Evolutionary conservation across 2,113 vertebrate genomes (phyloP), one percentile per base, ranked within the genome.

Genomic region (Pygoscelis antarcticus): DNA sequence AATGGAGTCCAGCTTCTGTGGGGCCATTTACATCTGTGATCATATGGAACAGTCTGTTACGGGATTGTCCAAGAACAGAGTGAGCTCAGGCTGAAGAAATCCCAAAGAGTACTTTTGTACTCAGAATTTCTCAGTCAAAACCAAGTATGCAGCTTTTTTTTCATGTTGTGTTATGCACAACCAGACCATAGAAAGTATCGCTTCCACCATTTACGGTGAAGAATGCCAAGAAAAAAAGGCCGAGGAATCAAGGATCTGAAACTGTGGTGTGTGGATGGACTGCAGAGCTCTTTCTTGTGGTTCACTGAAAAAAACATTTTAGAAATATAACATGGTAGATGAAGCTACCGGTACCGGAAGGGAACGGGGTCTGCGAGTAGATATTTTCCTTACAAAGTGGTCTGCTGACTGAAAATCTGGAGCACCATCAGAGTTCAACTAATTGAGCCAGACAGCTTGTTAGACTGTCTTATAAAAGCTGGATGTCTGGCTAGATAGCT

Each of bases 401-500:
- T 97, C 83, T 97, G 80, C 94, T 93, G 86, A 93, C 80, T 90
- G 69, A 68, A 97, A 97, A 87, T 47, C 95, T 97, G 96, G 96
- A 97, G 86, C 88, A 81, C 72, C 80, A 92, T 90, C 92, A 90
- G 96, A 89, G 92, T 95, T 94, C 88, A 91, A 75, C 92, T 96
- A 93, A 95, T 96, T 92, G 95, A 96, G 90, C 92, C 97, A 97
- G 95, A 95, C 93, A 96, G 92, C 82, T 94, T 96, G 82, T 94
- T 94, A 97, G 95, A 95, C 95, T 93, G 96, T 93, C 90, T 96
- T 97, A 81, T 84, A 92, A 95, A 93, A 97, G 51, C 85, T 97
- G 95, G 71, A 94, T 96, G 94, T 90, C 96, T 97, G 96, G 85
- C 92, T 96, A 97, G 96, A 96, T 97, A 95, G 91, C 86, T 95